These are phyloP conservation scores for Drosophila paramelanica DNA, from an alignment of 2,888 invertebrate species.

Conservation along the genomic window DNA sequence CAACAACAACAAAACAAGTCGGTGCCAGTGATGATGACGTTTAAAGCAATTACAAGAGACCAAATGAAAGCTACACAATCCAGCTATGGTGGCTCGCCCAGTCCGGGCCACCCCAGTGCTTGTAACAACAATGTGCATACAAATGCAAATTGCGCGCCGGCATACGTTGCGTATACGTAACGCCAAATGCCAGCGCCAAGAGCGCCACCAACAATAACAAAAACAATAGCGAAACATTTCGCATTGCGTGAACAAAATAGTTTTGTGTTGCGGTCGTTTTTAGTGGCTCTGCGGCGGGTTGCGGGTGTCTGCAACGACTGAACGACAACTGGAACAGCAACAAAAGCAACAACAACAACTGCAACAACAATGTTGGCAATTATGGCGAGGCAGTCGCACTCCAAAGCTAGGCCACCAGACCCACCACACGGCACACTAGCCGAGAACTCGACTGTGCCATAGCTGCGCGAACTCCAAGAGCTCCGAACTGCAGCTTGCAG, in stretches of 20 bases:
- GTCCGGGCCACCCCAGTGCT: slow-evolving; percentile 15
- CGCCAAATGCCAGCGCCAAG: slow-evolving; percentile 60
- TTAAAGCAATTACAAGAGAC: slow-evolving; percentile 74
- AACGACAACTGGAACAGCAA: slow-evolving; percentile 50
- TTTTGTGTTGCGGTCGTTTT: slow-evolving; percentile 81
- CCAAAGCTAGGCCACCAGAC: slow-evolving; percentile 29
- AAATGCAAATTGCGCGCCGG: slow-evolving; percentile 73
- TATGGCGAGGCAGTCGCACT: slow-evolving; percentile 58
- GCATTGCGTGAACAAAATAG: slow-evolving; percentile 80
- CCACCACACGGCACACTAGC: slow-evolving; percentile 31
- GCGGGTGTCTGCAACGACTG: slow-evolving; percentile 33
- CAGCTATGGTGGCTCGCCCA: slow-evolving; percentile 4
- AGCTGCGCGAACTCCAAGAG: slow-evolving; percentile 26
- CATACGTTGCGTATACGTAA: slow-evolving; percentile 80
- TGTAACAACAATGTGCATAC: slow-evolving; percentile 75
- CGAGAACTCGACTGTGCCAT: slow-evolving; percentile 30
- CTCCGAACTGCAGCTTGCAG: slow-evolving; percentile 43
- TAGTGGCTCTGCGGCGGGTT: slow-evolving; percentile 50
- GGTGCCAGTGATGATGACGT: slow-evolving; percentile 70
- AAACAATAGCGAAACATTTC: slow-evolving; percentile 68
- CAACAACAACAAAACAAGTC: slow-evolving; percentile 30
- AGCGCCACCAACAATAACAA: slow-evolving; percentile 39
- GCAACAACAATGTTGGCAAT: slow-evolving; percentile 65
- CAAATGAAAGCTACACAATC: slow-evolving; percentile 44
- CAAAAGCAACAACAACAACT: slow-evolving; percentile 25